These are phyloP conservation scores for Danaus plexippus DNA, from an alignment of 1,140 invertebrate species.

Conservation along the genomic window DNA sequence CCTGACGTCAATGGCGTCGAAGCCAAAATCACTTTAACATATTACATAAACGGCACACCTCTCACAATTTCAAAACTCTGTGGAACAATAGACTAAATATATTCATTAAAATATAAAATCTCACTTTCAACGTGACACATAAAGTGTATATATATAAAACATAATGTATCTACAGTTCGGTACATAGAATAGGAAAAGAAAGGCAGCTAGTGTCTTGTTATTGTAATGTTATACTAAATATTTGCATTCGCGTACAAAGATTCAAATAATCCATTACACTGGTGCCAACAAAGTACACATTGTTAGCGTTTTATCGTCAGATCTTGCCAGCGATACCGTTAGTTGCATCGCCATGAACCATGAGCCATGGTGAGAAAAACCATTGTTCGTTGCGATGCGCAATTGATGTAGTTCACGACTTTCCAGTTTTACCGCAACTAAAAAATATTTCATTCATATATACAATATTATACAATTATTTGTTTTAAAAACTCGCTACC, in stretches of 20 bases:
- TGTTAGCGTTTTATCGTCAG: slow-evolving; percentile 7
- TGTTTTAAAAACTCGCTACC: too few species aligned
- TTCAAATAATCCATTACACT: not conserved
- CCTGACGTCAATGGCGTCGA: slow-evolving; percentile 45
- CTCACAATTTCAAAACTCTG: slow-evolving; percentile 30
- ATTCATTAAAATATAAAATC: slow-evolving; percentile 5
- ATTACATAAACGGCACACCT: slow-evolving; percentile 43
- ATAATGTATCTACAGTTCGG: too few species aligned
- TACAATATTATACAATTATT: too few species aligned
- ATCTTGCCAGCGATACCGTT: slow-evolving; percentile 30
- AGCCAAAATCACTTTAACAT: slow-evolving; percentile 40
- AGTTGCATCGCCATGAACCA: slow-evolving; percentile 21
- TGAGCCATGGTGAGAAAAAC: slow-evolving; percentile 27
- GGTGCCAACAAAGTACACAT: not conserved
- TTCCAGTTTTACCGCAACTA: too few species aligned
- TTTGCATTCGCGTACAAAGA: too few species aligned
- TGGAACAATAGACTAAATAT: slow-evolving; percentile 39
- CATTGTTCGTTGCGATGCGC: slow-evolving; percentile 20
- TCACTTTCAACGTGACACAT: not conserved
- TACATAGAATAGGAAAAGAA: too few species aligned
- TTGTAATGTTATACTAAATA: too few species aligned
- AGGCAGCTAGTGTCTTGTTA: too few species aligned
- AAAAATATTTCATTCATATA: too few species aligned
- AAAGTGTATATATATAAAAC: too few species aligned
- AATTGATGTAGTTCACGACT: too few species aligned